Conservation (phyloP, 2,797 vertebrate genomes). For the Danio jaintianensis region DNA sequence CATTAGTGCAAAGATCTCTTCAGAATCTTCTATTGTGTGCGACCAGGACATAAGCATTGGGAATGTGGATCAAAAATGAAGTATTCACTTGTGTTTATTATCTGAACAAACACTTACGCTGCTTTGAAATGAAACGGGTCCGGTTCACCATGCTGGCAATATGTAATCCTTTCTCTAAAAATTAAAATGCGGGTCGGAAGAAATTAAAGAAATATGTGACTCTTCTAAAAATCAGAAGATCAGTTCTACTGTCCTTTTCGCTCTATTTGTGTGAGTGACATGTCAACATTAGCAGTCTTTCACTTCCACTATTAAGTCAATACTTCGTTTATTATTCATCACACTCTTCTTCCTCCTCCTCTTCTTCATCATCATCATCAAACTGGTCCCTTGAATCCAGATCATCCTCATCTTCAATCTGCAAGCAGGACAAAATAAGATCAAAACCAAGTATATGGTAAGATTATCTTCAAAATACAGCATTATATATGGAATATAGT, state of each 20-base stretch:
- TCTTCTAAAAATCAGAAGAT: slow-evolving; percentile 33
- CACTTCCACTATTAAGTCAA: slow-evolving; percentile 71
- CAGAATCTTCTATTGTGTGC: not conserved
- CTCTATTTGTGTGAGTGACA: slow-evolving; percentile 12
- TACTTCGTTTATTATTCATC: slow-evolving; percentile 76
- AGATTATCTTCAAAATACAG: not conserved
- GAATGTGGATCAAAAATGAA: slow-evolving; percentile 21
- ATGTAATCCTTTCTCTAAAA: slow-evolving; percentile 6
- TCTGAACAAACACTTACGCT: not conserved
- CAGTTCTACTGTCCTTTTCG: slow-evolving; percentile 37
- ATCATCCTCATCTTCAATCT: slow-evolving; percentile 97
- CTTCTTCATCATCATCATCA: slow-evolving; percentile 84
- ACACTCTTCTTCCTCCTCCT: slow-evolving; percentile 65
- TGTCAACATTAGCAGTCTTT: slow-evolving; percentile 46
- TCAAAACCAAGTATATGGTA: slow-evolving; percentile 59
- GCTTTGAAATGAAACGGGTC: slow-evolving; percentile 30
- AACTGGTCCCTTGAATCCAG: slow-evolving; percentile 88
- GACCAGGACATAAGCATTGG: not conserved
- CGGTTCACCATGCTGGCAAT: not conserved
- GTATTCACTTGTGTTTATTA: slow-evolving; percentile 3
- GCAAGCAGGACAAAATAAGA: slow-evolving; percentile 63
- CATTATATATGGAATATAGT: not conserved
- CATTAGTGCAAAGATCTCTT: slow-evolving; percentile 6
- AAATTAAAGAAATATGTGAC: slow-evolving; percentile 10
- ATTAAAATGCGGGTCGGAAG: slow-evolving; percentile 32